phyloP scores from a whole-genome alignment of 2,888 invertebrate species.

The Parnassius glacialis region DNA sequence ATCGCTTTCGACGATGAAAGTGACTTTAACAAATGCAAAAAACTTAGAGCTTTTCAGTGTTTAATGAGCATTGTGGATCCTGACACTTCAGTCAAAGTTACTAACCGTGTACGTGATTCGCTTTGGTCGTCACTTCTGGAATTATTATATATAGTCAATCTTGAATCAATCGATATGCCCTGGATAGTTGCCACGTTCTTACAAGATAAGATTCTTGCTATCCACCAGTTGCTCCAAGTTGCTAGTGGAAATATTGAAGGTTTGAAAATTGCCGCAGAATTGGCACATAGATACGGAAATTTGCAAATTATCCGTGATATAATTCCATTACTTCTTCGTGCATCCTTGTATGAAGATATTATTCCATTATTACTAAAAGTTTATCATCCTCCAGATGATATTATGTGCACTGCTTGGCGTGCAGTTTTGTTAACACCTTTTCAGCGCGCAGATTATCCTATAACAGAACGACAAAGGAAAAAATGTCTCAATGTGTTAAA shows the following conservation, averaged over 20 bases:
- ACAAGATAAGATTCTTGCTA: conserved; percentile 64
- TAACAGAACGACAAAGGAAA: conserved; percentile 67
- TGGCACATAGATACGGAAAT: conserved; percentile 59
- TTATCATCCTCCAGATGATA: conserved; percentile 54
- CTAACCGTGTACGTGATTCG: conserved; percentile 62
- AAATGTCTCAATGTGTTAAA: conserved; percentile 70
- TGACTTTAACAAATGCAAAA: conserved; percentile 70
- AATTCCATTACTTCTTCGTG: conserved; percentile 55
- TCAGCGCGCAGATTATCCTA: conserved; percentile 71
- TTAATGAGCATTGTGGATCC: conserved; percentile 71
- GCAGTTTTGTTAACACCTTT: conserved; percentile 69
- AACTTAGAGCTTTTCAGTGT: conserved; percentile 73
- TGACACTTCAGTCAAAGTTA: conserved; percentile 70
- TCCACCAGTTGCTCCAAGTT: conserved; percentile 63
- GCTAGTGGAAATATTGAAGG: conserved; percentile 56
- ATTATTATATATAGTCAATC: conserved; percentile 60
- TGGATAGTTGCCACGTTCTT: conserved; percentile 68
- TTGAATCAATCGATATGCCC: conserved; percentile 72
- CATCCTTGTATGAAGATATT: conserved; percentile 62
- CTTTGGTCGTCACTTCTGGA: conserved; percentile 70
- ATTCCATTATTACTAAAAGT: conserved; percentile 63
- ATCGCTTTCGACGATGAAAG: conserved; percentile 74
- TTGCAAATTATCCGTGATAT: conserved; percentile 50
- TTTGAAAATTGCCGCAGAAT: conserved; percentile 59
- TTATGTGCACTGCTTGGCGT: conserved; percentile 66